Percentiles rank a stretch among this genome's conserved stretches.
Conservation (phyloP, 2,888 invertebrate species). For the Anarsia innoxiella region DNA sequence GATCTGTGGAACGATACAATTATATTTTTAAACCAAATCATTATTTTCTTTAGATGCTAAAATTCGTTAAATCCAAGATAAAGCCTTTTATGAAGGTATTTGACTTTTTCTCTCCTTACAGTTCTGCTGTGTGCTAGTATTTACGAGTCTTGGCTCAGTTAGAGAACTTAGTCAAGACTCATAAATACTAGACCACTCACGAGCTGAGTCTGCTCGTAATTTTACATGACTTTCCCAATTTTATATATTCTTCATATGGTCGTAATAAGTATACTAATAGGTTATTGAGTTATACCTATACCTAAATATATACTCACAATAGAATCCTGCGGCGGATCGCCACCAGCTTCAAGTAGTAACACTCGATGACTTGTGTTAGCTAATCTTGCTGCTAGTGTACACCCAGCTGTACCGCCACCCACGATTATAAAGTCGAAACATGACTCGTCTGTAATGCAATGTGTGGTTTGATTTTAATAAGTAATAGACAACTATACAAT, state of each 20-base stretch:
- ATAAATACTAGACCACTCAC: no score
- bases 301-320: not conserved
- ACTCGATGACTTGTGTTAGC: conserved; percentile 32
- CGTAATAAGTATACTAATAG: not conserved
- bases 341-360: conserved; percentile 55
- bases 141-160: not conserved
- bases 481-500: not conserved
- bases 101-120: no score
- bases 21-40: no score
- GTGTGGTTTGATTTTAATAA: not conserved
- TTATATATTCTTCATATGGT: not conserved
- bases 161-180: no score
- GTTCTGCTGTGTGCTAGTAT: no score
- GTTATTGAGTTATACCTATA: not conserved
- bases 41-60: no score
- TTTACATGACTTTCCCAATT: no score
- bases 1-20: conserved; percentile 30
- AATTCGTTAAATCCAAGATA: not conserved
- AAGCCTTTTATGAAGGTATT: not conserved
- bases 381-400: conserved; percentile 48
- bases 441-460: conserved; percentile 35
- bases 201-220: no score
- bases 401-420: conserved; percentile 54
- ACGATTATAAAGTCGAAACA: conserved; percentile 53
- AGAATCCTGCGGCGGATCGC: conserved; percentile 36